phyloP scores from a whole-genome alignment of 2,888 invertebrate genomes.

The Anthoptus insignis region DNA sequence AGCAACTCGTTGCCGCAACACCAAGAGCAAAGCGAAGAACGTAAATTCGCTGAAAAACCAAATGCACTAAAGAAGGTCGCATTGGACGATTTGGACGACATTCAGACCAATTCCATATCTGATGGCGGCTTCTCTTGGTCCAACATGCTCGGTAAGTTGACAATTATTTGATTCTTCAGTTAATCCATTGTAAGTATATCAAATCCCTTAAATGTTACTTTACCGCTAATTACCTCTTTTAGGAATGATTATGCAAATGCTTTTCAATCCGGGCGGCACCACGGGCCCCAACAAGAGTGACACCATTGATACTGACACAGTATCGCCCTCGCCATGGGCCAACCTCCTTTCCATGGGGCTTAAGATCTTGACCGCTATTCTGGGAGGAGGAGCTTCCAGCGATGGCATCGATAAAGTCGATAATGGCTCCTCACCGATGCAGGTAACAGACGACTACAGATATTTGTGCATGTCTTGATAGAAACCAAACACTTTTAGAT shows the following conservation, averaged over 20 bases:
- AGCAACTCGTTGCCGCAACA: slow-evolving; percentile 75
- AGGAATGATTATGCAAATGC: slow-evolving; percentile 95
- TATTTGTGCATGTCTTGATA: slow-evolving; percentile 36
- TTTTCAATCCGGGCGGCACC: slow-evolving; percentile 90
- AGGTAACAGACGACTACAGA: slow-evolving; percentile 86
- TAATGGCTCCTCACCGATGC: slow-evolving; percentile 95
- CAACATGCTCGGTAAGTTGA: slow-evolving; percentile 90
- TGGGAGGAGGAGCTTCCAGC: slow-evolving; percentile 92
- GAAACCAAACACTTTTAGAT: slow-evolving; percentile 5
- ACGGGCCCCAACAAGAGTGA: slow-evolving; percentile 95
- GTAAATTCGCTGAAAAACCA: slow-evolving; percentile 96
- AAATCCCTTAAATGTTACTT: neutral
- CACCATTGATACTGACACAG: slow-evolving; percentile 89
- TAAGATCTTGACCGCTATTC: slow-evolving; percentile 94
- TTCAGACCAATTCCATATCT: slow-evolving; percentile 93
- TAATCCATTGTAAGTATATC: too few species aligned
- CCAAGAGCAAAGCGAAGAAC: slow-evolving; percentile 83
- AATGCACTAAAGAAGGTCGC: slow-evolving; percentile 96
- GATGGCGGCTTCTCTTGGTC: slow-evolving; percentile 96
- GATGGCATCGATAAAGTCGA: slow-evolving; percentile 97
- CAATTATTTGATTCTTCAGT: too few species aligned
- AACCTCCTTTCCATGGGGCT: slow-evolving; percentile 95
- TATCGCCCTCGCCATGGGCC: slow-evolving; percentile 94
- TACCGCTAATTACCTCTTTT: slow-evolving; percentile 45
- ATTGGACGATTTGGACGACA: slow-evolving; percentile 93